A percentile compares a stretch with the other conserved stretches of the same genome.
Evolutionary conservation across 1,140 invertebrate species (phyloP).

Genomic region (Magallana gigas): DNA sequence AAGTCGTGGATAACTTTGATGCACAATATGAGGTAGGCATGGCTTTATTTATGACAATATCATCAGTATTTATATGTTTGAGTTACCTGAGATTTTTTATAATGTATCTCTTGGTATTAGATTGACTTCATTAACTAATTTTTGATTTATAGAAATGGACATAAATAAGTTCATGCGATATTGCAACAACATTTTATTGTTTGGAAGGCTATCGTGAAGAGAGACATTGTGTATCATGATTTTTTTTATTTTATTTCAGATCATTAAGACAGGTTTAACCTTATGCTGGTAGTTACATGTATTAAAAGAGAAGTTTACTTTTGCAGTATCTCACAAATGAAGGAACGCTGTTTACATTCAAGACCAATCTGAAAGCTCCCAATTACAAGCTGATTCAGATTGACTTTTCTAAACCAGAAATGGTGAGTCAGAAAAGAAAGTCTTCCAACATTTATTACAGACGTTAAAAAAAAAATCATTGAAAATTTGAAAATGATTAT

Average conservation of each 20-base stretch:
- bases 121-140: not conserved
- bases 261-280: too few relatives aligned
- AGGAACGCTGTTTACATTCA: conserved; percentile 90
- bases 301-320: conserved; percentile 42
- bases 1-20: conserved; percentile 93
- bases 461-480: not conserved
- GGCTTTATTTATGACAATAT: not conserved
- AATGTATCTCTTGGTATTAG: too few relatives aligned
- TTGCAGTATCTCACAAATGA: conserved; percentile 94
- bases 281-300: too few relatives aligned
- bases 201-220: too few relatives aligned
- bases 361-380: conserved; percentile 95
- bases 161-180: too few relatives aligned
- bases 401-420: conserved; percentile 88
- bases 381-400: conserved; percentile 94
- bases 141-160: not conserved
- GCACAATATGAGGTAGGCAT: conserved; percentile 93
- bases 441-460: too few relatives aligned
- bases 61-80: not conserved
- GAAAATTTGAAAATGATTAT: not conserved
- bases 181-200: too few relatives aligned
- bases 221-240: not conserved
- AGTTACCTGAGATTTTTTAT: too few relatives aligned
- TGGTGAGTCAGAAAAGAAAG: conserved; percentile 66
- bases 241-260: not conserved